These are phyloP conservation scores for Physella acuta DNA, from an alignment of 1,140 invertebrate species.

Conservation along the genomic window DNA sequence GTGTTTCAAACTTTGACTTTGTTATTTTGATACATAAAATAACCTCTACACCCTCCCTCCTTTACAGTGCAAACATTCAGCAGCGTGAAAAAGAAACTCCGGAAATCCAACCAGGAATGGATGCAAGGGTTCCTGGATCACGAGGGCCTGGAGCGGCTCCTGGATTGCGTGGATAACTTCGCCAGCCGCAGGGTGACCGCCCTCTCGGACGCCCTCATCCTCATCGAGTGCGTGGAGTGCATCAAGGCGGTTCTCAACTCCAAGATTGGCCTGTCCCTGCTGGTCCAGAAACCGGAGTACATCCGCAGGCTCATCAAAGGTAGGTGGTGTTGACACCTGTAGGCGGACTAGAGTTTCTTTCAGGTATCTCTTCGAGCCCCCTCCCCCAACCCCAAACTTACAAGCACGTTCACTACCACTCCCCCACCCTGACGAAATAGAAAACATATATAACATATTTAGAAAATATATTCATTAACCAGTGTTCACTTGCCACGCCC, in stretches of 20 bases:
- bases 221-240: constrained; percentile 22
- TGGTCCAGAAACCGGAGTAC: constrained; percentile 60
- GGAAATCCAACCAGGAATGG: constrained; percentile 57
- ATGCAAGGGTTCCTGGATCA: constrained; percentile 62
- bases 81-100: constrained; percentile 59
- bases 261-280: constrained; percentile 60
- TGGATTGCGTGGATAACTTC: constrained; percentile 60
- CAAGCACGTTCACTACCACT: not conserved
- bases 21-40: no score
- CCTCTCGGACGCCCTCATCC: constrained; percentile 15
- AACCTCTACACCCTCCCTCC: no score
- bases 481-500: no score
- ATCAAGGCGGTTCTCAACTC: constrained; percentile 63
- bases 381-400: not conserved
- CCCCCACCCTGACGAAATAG: not conserved
- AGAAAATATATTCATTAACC: no score
- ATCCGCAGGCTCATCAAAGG: constrained; percentile 59
- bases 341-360: not conserved
- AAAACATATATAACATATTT: no score
- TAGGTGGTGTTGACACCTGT: constrained; percentile 33
- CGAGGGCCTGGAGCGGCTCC: constrained; percentile 60
- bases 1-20: no score
- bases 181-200: constrained; percentile 36
- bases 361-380: no score
- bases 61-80: constrained; percentile 56